Evolutionary conservation across 2,113 vertebrate species (phyloP).

Genomic region (Xerus inauris): DNA sequence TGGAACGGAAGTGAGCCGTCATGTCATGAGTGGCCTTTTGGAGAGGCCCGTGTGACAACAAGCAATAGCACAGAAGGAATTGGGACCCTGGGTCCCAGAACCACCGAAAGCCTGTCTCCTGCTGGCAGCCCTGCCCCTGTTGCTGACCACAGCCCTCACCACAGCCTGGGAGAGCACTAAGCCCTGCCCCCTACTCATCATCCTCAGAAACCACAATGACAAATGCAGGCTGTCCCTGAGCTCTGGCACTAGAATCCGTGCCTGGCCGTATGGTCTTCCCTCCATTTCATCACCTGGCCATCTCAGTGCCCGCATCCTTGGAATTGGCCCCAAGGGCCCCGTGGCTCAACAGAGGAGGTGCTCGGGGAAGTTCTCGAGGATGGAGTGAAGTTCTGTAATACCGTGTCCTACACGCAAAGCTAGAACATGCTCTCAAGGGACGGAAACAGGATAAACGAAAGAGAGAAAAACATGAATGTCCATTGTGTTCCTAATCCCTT

Average conservation of each 20-base stretch:
- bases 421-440: not conserved
- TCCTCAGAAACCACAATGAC: not conserved
- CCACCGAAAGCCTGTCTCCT: not conserved
- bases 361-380: not conserved
- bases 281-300: fast-evolving
- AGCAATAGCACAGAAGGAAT: not conserved
- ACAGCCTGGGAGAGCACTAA: not conserved
- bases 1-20: not conserved
- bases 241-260: not conserved
- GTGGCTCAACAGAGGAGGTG: not conserved
- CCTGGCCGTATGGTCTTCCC: fast-evolving
- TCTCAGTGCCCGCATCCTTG: not conserved
- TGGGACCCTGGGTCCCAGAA: not conserved
- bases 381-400: not conserved
- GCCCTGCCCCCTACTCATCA: too few species aligned
- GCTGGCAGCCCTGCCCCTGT: fast-evolving
- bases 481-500: not conserved
- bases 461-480: not conserved
- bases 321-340: too few species aligned
- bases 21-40: too few species aligned
- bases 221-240: not conserved
- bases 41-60: not conserved
- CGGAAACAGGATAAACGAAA: not conserved
- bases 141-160: not conserved
- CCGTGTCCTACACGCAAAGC: not conserved